Conservation (phyloP, 92 coral and sea anemone species). For the Parazoanthus darwini region DNA sequence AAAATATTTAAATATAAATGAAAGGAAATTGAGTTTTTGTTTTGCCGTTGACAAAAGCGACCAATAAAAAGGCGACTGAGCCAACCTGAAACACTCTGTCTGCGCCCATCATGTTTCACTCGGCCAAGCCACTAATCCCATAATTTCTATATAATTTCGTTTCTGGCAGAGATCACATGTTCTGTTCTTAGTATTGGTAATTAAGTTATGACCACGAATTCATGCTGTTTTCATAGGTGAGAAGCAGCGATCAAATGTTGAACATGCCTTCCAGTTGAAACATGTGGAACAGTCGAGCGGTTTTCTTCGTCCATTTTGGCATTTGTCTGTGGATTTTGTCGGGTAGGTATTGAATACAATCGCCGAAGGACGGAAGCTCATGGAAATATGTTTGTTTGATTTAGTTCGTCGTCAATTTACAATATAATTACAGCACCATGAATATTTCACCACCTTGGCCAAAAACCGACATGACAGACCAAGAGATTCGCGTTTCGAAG, state of each 20-base stretch:
- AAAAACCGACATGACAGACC: constrained; percentile 44
- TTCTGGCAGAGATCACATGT: constrained; percentile 62
- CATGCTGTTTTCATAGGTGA: constrained; percentile 61
- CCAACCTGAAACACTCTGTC: constrained; percentile 14
- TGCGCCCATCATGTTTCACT: constrained; percentile 17
- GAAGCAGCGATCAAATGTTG: constrained; percentile 48
- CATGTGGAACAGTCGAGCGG: constrained; percentile 44
- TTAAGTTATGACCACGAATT: constrained; percentile 48
- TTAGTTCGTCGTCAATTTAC: constrained; percentile 93
- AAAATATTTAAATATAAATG: constrained; percentile 71
- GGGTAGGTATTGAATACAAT: constrained; percentile 58
- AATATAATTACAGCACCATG: constrained; percentile 89
- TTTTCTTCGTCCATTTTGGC: constrained; percentile 44
- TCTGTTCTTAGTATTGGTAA: constrained; percentile 48
- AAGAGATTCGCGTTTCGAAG: constrained; percentile 20
- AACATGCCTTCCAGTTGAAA: constrained; percentile 40
- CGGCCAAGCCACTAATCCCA: constrained; percentile 73
- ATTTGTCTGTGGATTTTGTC: constrained; percentile 61
- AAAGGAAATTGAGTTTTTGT: constrained; percentile 72
- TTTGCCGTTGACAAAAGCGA: constrained; percentile 52
- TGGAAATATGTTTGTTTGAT: constrained; percentile 90
- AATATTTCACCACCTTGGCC: constrained; percentile 96
- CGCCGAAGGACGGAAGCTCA: constrained; percentile 44
- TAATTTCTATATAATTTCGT: constrained; percentile 72
- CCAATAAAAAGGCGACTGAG: constrained; percentile 52